Evolutionary conservation across 2,113 vertebrate genomes (phyloP).

Genomic region (Boleophthalmus pectinirostris): DNA sequence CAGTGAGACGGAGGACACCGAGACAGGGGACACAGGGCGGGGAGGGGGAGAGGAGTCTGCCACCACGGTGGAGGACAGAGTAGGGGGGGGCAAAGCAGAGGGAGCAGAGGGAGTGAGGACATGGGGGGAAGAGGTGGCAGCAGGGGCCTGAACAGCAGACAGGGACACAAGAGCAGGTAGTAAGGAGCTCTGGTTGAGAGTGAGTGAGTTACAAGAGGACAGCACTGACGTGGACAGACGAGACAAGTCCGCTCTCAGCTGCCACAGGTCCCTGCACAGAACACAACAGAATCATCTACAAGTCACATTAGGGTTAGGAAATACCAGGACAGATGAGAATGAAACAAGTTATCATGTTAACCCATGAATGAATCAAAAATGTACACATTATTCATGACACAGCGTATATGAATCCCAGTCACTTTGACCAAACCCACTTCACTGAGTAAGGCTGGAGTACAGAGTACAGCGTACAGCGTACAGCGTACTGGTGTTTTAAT

Average conservation of each 20-base stretch:
- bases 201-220: neutral
- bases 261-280: slow-evolving; percentile 7
- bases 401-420: no score
- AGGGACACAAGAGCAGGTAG: slow-evolving; percentile 2
- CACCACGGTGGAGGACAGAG: slow-evolving; percentile 22
- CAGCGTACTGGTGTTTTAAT: no score
- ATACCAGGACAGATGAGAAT: no score
- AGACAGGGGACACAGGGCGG: slow-evolving; percentile 12
- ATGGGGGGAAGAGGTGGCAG: slow-evolving; percentile 65
- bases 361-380: no score
- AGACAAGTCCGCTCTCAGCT: slow-evolving; percentile 13
- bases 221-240: neutral
- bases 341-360: no score
- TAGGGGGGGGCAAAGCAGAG: slow-evolving; percentile 45
- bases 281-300: slow-evolving; percentile 10
- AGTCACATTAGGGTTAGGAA: no score
- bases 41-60: slow-evolving; percentile 7
- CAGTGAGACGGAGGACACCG: slow-evolving; percentile 21
- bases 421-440: no score
- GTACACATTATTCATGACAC: no score
- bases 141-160: neutral
- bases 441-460: no score
- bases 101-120: slow-evolving; percentile 27
- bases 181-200: neutral
- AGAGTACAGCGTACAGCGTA: no score